Evolutionary conservation across 2,113 vertebrate genomes (phyloP), one percentile per base, ranked within the genome.

Genomic region (Pao palembangensis): DNA sequence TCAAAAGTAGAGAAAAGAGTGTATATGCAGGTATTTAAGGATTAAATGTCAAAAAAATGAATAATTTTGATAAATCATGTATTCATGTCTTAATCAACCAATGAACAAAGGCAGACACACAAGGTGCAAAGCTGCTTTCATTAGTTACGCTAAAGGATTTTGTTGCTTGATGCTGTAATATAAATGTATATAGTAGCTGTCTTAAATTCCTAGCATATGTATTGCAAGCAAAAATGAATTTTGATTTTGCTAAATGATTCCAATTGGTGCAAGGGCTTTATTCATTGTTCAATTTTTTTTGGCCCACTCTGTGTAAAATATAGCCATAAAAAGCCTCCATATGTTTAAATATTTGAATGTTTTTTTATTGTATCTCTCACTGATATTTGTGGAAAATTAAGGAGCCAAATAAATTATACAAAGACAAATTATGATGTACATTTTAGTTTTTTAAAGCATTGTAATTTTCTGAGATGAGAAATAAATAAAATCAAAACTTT

Each of bases 111-210:
- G n/a, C 56, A 75, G 46, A 47, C 15, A 55, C 43, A 51, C 41
- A 28, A 47, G 6, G 56, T 3, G 20, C 16, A 8, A 21, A 0
- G 47, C 60, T 72, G 28, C 23, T 64, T 50, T 43, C 41, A 64
- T 57, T 53, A 18, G 58, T 78, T 69, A 71, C 55, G 73, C 50
- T 55, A 25, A 43, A 8, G 47, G 25, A 50, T 51, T 51, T 16
- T n/a, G 41, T 58, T 63, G 21, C 59, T 61, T 70, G 57, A 65
- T 74, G 44, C 21, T 65, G 77, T 84, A 80, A 80, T 68, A 73
- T 69, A 76, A 55, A 56, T 86, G 80, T 79, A 78, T 19, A 83
- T 81, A 85, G 49, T 47, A 77, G 41, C 64, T 52, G 18, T 56
- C 46, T 69, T 55, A 63, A 61, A 49, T 67, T 28, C 63, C n/a